A percentile compares a stretch with the other conserved stretches of the same genome.
phyloP scores from a whole-genome alignment of 92 coral and sea anemone genomes.

The Zoanthus gigantus region DNA sequence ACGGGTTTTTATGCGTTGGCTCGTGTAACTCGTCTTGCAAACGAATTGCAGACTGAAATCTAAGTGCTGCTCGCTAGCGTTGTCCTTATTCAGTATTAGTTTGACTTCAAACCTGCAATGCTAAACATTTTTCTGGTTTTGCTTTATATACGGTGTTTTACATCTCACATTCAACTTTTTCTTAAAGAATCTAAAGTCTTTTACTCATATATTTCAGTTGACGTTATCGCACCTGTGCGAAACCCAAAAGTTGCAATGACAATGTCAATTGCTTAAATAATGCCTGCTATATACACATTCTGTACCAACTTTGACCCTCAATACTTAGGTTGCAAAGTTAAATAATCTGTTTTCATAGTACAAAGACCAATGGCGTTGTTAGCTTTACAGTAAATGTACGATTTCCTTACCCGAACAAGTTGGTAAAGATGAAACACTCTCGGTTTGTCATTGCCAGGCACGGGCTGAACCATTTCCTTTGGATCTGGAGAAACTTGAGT shows the following conservation, averaged over 20 bases:
- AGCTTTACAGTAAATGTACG: background rate
- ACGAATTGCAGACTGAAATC: too few species aligned
- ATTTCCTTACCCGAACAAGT: conserved; percentile 64
- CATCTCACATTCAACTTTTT: background rate
- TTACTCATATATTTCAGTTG: background rate
- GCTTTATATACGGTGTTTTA: background rate
- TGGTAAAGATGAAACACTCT: conserved; percentile 56
- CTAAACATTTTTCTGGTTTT: background rate
- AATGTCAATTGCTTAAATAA: background rate
- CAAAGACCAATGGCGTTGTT: background rate
- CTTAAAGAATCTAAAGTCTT: background rate
- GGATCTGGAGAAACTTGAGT: conserved; percentile 54
- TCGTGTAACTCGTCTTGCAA: background rate
- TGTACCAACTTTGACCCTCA: background rate
- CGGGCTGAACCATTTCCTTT: conserved; percentile 11
- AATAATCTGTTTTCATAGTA: background rate
- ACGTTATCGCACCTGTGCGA: background rate
- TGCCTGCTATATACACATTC: background rate
- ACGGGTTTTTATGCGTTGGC: background rate
- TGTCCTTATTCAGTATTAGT: background rate
- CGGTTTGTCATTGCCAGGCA: conserved; percentile 68
- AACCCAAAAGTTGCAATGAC: background rate
- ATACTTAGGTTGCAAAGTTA: too few species aligned
- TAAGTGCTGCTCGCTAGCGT: background rate
- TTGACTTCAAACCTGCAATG: background rate